Conservation (phyloP, 2,113 vertebrate genomes). For the Mohoua ochrocephala region DNA sequence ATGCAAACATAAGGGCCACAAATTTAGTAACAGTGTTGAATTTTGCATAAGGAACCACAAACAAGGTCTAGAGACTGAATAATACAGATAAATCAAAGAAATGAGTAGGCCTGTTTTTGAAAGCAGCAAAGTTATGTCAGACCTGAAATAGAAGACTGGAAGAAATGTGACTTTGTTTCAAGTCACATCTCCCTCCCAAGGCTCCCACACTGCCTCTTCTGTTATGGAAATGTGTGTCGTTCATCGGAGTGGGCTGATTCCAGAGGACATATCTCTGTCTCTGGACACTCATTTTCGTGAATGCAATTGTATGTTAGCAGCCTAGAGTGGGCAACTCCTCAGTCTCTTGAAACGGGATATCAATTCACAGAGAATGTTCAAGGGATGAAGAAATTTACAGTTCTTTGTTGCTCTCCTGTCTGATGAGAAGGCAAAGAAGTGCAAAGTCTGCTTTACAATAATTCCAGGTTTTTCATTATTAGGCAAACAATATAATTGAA, state of each 20-base stretch:
- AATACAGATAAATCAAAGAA: constrained; percentile 1
- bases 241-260: not conserved
- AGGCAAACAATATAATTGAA: not conserved
- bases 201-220: not conserved
- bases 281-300: not conserved
- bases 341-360: not conserved
- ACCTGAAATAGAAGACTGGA: not conserved
- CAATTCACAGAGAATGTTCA: not conserved
- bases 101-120: not conserved
- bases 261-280: not conserved
- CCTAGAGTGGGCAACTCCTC: not conserved
- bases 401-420: not conserved
- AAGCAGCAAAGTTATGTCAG: not conserved
- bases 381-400: not conserved
- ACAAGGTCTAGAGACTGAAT: not conserved
- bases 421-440: not conserved
- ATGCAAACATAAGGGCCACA: not conserved
- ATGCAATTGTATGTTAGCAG: not conserved
- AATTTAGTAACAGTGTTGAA: constrained; percentile 22
- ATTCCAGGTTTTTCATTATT: not conserved
- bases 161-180: not conserved
- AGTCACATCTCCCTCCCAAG: not conserved
- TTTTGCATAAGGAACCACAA: constrained; percentile 24
- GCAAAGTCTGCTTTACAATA: not conserved
- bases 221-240: not conserved